phyloP scores from a whole-genome alignment of 2,888 invertebrate genomes.

The Sthenelais limicola region DNA sequence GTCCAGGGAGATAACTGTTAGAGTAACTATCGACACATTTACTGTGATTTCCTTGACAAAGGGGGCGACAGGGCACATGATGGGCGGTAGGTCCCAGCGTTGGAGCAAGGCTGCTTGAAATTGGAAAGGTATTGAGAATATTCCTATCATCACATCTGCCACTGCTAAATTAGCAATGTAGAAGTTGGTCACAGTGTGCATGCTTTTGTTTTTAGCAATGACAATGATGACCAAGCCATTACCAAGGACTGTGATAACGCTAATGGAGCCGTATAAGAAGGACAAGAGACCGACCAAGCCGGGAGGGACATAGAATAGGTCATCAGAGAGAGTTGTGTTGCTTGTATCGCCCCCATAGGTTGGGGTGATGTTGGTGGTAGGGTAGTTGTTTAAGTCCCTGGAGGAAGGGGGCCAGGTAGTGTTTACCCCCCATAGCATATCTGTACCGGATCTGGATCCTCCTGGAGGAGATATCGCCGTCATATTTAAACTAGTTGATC shows the following conservation, averaged over 20 bases:
- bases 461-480: too few relatives aligned
- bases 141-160: conserved; percentile 88
- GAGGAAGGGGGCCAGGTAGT: too few relatives aligned
- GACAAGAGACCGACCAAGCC: conserved; percentile 83
- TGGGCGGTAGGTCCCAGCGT: conserved; percentile 87
- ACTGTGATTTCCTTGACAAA: conserved; percentile 89
- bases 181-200: conserved; percentile 88
- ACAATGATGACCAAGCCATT: conserved; percentile 90
- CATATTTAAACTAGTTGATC: too few relatives aligned
- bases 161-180: conserved; percentile 89
- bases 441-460: too few relatives aligned
- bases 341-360: neutral
- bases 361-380: conserved; percentile 13
- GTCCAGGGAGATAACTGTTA: conserved; percentile 90
- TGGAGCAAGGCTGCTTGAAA: conserved; percentile 90
- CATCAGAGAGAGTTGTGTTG: conserved; percentile 49
- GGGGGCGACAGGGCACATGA: conserved; percentile 91
- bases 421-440: too few relatives aligned
- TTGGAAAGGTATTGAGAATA: conserved; percentile 90
- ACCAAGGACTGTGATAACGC: conserved; percentile 85
- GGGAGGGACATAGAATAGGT: conserved; percentile 82
- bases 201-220: conserved; percentile 81
- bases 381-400: too few relatives aligned
- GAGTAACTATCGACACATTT: conserved; percentile 90
- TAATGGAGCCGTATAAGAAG: conserved; percentile 86